Evolutionary conservation across 2,888 invertebrate species (phyloP), one percentile per base, ranked within the genome.

Genomic region (Ochropleura plecta): DNA sequence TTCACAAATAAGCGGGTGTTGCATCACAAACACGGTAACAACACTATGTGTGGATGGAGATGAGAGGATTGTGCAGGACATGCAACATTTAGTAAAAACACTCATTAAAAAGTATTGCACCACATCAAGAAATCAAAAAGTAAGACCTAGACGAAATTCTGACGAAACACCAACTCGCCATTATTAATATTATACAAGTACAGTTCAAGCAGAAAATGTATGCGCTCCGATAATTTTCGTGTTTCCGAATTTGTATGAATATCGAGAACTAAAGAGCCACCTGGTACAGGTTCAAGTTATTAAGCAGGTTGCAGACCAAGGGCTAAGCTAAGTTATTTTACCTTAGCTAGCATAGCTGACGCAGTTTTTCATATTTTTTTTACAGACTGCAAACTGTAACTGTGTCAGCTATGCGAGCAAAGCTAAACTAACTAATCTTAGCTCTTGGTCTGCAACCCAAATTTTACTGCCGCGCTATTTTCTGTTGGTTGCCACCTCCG

Each of bases 11-110:
- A 81, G 75, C 78, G 67, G 77, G 48, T 59, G 73, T 30, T 48
- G 79, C 78, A n/a, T 76, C 70, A 85, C 81, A 68, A 71, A 80
- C 72, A 76, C 60, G 14, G 42, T 73, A 14, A 79, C 76, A 84
- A 76, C 57, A 86, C 73, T 68, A 69, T 71, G 88, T 83, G 81
- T 74, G 83, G 76, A 88, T 87, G 87, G 80, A 78, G 78, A 86
- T 87, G 87, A 83, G 69, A 46, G 86, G 85, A 78, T n/a, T 3
- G 87, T 87, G 89, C 84, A 60, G 80, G 66, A 69, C 82, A 86
- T 89, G 88, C 86, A 20, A 82, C 85, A 82, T 44, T 69, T 57
- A 81, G 10, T 62, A n/a, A 68, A 70, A 66, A 82, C 64, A 69
- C 18, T n/a, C 9, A 46, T 12, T 14, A 2, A 73, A 42, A 77